phyloP scores from a whole-genome alignment of 2,888 invertebrate species.

The Amphimallon solstitiale region DNA sequence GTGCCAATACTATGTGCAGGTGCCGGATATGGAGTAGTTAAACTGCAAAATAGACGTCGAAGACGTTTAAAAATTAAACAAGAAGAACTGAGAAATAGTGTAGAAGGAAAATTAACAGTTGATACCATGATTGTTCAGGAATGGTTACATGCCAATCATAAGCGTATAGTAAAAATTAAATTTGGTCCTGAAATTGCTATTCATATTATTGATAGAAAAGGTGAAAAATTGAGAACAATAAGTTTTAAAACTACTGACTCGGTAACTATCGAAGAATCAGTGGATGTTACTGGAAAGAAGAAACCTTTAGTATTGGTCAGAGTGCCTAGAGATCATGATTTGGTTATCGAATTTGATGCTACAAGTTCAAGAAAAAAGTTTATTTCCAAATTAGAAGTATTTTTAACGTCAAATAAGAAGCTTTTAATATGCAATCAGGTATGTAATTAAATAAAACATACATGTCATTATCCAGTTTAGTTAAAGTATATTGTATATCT shows the following conservation, averaged over 20 bases:
- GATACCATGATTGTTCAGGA: slow-evolving; percentile 94
- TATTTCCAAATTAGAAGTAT: slow-evolving; percentile 85
- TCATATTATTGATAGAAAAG: slow-evolving; percentile 89
- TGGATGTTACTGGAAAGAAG: slow-evolving; percentile 77
- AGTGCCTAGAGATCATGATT: slow-evolving; percentile 89
- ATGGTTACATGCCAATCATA: slow-evolving; percentile 93
- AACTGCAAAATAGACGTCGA: slow-evolving; percentile 86
- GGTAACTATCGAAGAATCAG: slow-evolving; percentile 89
- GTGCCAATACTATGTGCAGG: slow-evolving; percentile 93
- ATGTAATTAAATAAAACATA: too few relatives aligned
- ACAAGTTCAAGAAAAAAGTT: slow-evolving; percentile 84
- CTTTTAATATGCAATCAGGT: slow-evolving; percentile 79
- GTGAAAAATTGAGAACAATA: slow-evolving; percentile 87
- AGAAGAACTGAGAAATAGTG: slow-evolving; percentile 68
- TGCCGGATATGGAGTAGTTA: slow-evolving; percentile 92
- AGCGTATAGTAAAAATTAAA: slow-evolving; percentile 87
- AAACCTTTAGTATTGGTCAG: slow-evolving; percentile 84
- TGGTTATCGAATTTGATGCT: slow-evolving; percentile 91
- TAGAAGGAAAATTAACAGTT: slow-evolving; percentile 73
- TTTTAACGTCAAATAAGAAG: slow-evolving; percentile 85
- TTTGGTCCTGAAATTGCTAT: slow-evolving; percentile 90
- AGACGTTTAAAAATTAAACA: slow-evolving; percentile 84
- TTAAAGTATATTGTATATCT: too few relatives aligned
- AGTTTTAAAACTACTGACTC: slow-evolving; percentile 80
- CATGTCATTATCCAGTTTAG: too few relatives aligned